Evolutionary conservation across 2,797 vertebrate genomes (phyloP), one percentile per base, ranked within the genome.

Genomic region (Nasua narica): DNA sequence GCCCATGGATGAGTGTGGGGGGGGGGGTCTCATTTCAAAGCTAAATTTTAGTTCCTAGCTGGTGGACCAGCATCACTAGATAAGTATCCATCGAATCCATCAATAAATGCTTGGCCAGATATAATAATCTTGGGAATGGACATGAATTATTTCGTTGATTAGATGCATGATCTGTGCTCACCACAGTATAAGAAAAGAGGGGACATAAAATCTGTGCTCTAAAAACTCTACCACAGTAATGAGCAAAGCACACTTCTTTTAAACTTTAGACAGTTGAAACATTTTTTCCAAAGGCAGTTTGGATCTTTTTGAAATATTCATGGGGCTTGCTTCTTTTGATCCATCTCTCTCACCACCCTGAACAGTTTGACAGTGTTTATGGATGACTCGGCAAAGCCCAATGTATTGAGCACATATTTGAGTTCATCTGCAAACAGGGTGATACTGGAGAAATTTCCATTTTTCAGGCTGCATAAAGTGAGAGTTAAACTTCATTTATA

Each of bases 301-400:
- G 46, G 65, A 72, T 82, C 86, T 94, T 91, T 37, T 67, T 95
- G 93, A 95, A 97, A 93, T 93, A 94, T 97, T 94, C 40, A 96
- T 46, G 56, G 16, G 84, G 11, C 76, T 74, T 70, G 13, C 88
- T 92, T 88, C 94, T 94, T 98, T 96, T 95, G 91, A 95, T 96
- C 93, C 93, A 3, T 81, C 65, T 82, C 60, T 70, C 37, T 79
- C 76, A 90, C 29, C 58, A n/a, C 35, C 40, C 70, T 62, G 52
- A 91, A 84, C 58, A 87, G 90, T 69, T 56, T 93, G 96, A 90
- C 70, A 78, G 50, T 90, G 81, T 96, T 94, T 97, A 87, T 92
- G 81, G 95, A 95, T 94, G 93, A 97, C 69, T 98, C 95, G 97
- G 87, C 92, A 96, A 93, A 97, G 95, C 46, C 76, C 50, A 48